These are phyloP conservation scores for Prinia subflava DNA, from an alignment of 2,113 vertebrate species.

Conservation along the genomic window DNA sequence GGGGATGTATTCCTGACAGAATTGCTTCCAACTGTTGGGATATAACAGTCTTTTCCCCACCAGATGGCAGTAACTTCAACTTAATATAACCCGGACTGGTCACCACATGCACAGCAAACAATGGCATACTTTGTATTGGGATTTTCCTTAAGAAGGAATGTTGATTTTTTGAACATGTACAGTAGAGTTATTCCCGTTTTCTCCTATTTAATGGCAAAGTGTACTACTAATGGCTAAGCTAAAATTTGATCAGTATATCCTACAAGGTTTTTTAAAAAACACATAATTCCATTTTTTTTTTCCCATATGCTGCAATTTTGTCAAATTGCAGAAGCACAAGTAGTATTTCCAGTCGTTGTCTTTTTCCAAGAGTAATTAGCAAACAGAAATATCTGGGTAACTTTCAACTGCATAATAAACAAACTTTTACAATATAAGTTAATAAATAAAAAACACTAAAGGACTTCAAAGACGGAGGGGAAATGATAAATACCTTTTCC, in stretches of 20 bases:
- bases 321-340: not conserved
- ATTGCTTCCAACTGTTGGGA: not conserved
- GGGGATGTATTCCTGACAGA: not conserved
- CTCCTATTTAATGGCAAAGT: not conserved
- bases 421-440: not conserved
- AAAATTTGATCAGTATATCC: not conserved
- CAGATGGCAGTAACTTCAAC: constrained; percentile 77
- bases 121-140: constrained; percentile 2
- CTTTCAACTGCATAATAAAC: not conserved
- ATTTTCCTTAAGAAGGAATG: not conserved
- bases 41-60: constrained; percentile 43
- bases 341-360: not conserved
- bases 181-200: not conserved
- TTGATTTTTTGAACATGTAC: not conserved
- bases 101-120: constrained; percentile 30
- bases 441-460: not conserved
- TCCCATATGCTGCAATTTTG: not conserved
- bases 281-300: not conserved
- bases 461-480: not conserved
- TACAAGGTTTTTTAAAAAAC: not conserved
- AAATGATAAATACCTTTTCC: not conserved
- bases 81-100: constrained; percentile 59
- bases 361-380: not conserved
- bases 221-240: not conserved
- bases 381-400: not conserved